Evolutionary conservation across 1,140 invertebrate species (phyloP).

Genomic region (Cydia strobilella): DNA sequence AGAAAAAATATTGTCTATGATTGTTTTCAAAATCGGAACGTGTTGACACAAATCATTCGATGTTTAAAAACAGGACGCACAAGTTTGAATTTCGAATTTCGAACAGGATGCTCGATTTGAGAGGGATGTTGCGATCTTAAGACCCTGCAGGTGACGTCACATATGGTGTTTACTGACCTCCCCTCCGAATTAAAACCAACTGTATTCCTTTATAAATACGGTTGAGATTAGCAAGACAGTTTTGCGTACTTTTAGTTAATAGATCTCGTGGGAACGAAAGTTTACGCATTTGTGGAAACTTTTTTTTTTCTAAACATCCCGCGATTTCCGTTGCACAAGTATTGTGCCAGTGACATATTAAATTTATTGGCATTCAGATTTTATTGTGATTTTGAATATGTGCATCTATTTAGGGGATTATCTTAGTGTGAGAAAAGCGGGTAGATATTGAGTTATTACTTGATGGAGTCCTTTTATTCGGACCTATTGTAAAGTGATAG

Average conservation of each 20-base stretch:
- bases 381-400: constrained; percentile 30
- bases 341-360: constrained; percentile 59
- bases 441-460: neutral
- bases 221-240: neutral
- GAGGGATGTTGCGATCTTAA: constrained; percentile 73
- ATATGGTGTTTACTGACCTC: constrained; percentile 39
- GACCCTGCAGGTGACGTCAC: constrained; percentile 69
- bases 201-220: neutral
- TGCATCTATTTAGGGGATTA: constrained; percentile 31
- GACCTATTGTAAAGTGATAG: neutral
- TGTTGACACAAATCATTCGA: constrained; percentile 23
- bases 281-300: constrained; percentile 63
- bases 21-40: constrained; percentile 33
- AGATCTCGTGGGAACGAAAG: constrained; percentile 61
- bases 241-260: constrained; percentile 12
- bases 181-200: constrained; percentile 32
- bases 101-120: constrained; percentile 66
- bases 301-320: constrained; percentile 54
- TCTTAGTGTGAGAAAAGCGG: constrained; percentile 23
- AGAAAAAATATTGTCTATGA: neutral
- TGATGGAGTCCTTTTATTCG: neutral
- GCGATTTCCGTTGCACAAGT: constrained; percentile 57
- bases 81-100: constrained; percentile 53
- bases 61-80: constrained; percentile 39
- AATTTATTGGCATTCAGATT: constrained; percentile 29